Evolutionary conservation across 1,140 invertebrate species (phyloP).

Genomic region (Panulirus ornatus): DNA sequence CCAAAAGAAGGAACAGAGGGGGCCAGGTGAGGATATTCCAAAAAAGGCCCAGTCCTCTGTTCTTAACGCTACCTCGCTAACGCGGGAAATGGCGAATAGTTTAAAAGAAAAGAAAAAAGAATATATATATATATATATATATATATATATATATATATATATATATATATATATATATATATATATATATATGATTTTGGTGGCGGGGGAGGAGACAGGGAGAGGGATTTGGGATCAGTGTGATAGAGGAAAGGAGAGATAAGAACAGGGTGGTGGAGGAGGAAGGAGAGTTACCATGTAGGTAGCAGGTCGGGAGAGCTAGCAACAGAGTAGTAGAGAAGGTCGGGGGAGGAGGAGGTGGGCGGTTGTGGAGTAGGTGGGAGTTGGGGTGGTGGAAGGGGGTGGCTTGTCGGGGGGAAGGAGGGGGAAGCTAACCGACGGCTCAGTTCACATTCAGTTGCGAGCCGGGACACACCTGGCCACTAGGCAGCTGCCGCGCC

Average conservation of each 20-base stretch:
- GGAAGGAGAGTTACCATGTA: too few species aligned
- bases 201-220: background rate
- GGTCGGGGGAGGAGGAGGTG: background rate
- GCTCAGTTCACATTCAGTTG: constrained; percentile 9
- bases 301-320: background rate
- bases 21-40: too few species aligned
- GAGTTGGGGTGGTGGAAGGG: background rate
- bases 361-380: background rate
- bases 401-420: background rate
- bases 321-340: too few species aligned
- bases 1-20: too few species aligned
- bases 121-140: too few species aligned
- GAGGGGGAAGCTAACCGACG: background rate
- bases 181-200: background rate
- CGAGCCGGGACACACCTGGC: background rate
- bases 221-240: background rate
- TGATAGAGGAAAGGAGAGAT: background rate
- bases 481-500: background rate
- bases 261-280: too few species aligned
- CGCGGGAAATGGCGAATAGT: too few species aligned
- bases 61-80: too few species aligned
- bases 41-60: too few species aligned
- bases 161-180: too few species aligned
- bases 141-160: too few species aligned
- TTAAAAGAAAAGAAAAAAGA: too few species aligned